These are phyloP conservation scores for Chascanopsetta lugubris DNA, from an alignment of 2,113 vertebrate species.

Conservation along the genomic window DNA sequence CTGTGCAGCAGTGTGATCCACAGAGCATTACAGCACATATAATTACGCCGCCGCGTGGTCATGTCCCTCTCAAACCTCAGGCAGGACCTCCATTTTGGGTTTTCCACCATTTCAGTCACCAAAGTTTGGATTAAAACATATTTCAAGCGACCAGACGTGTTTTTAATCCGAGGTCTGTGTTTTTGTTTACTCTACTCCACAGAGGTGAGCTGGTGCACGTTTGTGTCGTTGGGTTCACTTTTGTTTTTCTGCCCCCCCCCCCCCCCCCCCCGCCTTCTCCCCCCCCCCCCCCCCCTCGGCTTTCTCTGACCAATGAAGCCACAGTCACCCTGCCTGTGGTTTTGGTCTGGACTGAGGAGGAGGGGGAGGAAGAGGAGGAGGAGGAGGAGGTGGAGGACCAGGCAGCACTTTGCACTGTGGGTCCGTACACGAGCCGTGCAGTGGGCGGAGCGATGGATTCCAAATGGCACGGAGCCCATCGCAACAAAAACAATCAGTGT, in stretches of 20 bases:
- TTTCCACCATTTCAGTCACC: slow-evolving; percentile 64
- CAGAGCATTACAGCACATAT: slow-evolving; percentile 75
- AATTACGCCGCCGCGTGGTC: slow-evolving; percentile 78
- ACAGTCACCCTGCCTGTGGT: slow-evolving; percentile 78
- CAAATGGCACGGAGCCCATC: slow-evolving; percentile 36
- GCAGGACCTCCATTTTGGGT: slow-evolving; percentile 72
- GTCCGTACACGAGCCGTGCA: slow-evolving; percentile 35
- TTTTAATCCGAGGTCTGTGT: slow-evolving; percentile 26
- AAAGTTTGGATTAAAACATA: slow-evolving; percentile 21
- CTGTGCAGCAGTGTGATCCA: slow-evolving; percentile 53
- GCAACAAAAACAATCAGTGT: neutral
- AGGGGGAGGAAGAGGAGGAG: too few relatives aligned
- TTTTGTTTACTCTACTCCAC: slow-evolving; percentile 23
- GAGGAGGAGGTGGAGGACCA: slow-evolving; percentile 50
- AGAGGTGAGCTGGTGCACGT: slow-evolving; percentile 34
- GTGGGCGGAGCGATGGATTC: slow-evolving; percentile 10
- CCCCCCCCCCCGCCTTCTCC: too few relatives aligned
- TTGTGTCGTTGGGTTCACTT: slow-evolving; percentile 36
- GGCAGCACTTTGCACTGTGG: slow-evolving; percentile 55
- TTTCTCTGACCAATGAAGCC: slow-evolving; percentile 68
- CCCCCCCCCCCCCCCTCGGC: too few relatives aligned
- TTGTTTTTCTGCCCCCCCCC: slow-evolving; percentile 65
- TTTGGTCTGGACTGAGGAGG: slow-evolving; percentile 64
- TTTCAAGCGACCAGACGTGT: slow-evolving; percentile 22
- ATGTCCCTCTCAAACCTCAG: slow-evolving; percentile 78